Evolutionary conservation across 2,113 vertebrate genomes (phyloP).

Genomic region (Psophia crepitans): DNA sequence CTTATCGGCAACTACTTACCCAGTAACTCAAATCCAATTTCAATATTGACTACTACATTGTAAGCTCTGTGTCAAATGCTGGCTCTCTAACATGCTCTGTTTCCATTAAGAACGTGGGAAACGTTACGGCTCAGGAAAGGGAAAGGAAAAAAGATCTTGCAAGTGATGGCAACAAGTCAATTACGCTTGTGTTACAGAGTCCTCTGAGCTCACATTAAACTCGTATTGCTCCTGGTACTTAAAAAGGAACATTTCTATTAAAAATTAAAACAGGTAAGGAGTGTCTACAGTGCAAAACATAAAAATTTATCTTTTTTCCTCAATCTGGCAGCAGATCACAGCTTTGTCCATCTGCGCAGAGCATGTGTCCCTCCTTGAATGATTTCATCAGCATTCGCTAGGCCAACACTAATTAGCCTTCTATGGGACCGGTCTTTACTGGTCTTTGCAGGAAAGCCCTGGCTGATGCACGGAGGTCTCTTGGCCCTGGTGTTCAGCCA

Average conservation of each 20-base stretch:
- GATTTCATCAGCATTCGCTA: background rate
- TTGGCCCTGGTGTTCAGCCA: background rate
- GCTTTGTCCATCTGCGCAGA: background rate
- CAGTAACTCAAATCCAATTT: slow-evolving; percentile 24
- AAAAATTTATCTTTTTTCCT: background rate
- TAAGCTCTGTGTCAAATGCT: background rate
- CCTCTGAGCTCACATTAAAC: slow-evolving; percentile 17
- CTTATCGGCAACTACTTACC: background rate
- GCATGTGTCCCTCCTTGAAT: background rate
- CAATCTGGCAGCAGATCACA: background rate
- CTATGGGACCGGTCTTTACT: background rate
- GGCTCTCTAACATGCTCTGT: background rate
- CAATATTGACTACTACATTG: slow-evolving; percentile 3
- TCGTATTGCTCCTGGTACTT: background rate
- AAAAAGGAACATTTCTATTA: slow-evolving; percentile 40
- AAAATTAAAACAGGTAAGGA: slow-evolving; percentile 56
- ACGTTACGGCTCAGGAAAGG: background rate
- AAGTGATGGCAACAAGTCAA: background rate
- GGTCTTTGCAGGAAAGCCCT: background rate
- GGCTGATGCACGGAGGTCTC: background rate
- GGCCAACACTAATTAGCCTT: background rate
- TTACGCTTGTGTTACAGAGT: background rate
- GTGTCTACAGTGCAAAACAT: background rate
- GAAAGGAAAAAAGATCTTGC: background rate
- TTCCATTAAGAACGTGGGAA: slow-evolving; percentile 26